A percentile compares a stretch with the other conserved stretches of the same genome.
phyloP scores from a whole-genome alignment of 2,113 vertebrate genomes.

The Machaerirhynchus nigripectus region DNA sequence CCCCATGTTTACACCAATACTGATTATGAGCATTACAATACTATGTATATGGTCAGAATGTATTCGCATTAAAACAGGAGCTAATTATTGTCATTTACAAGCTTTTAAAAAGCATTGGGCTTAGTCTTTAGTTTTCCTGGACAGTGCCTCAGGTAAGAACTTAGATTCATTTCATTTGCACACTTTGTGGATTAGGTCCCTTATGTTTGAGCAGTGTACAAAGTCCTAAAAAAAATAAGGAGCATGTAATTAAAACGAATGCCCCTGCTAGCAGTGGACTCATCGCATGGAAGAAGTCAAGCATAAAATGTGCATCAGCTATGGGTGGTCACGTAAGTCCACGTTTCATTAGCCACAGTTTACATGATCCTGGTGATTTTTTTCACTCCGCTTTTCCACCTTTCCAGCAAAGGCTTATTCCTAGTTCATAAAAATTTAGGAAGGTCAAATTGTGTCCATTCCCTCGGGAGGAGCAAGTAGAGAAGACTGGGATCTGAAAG shows the following conservation, averaged over 20 bases:
- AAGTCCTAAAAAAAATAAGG: background rate
- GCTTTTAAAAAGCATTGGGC: background rate
- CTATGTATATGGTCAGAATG: background rate
- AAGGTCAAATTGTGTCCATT: background rate
- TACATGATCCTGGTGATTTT: background rate
- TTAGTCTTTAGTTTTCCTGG: background rate
- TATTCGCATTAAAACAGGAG: background rate
- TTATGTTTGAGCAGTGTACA: background rate
- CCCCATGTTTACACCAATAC: background rate
- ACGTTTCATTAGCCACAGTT: constrained; percentile 32
- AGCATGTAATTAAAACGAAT: background rate
- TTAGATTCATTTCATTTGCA: background rate
- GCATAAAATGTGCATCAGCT: constrained; percentile 49
- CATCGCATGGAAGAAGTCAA: constrained; percentile 17
- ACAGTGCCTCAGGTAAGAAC: background rate
- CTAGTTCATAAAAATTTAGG: background rate
- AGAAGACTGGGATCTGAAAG: background rate
- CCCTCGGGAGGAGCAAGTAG: background rate
- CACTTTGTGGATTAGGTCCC: background rate
- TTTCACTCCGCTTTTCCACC: background rate
- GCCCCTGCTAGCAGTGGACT: background rate
- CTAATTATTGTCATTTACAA: background rate
- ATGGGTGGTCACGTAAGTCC: constrained; percentile 46
- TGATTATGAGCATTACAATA: background rate
- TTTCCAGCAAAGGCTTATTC: background rate